These are phyloP conservation scores for Philopotamus ludificatus DNA, from an alignment of 1,140 invertebrate species.

Conservation along the genomic window DNA sequence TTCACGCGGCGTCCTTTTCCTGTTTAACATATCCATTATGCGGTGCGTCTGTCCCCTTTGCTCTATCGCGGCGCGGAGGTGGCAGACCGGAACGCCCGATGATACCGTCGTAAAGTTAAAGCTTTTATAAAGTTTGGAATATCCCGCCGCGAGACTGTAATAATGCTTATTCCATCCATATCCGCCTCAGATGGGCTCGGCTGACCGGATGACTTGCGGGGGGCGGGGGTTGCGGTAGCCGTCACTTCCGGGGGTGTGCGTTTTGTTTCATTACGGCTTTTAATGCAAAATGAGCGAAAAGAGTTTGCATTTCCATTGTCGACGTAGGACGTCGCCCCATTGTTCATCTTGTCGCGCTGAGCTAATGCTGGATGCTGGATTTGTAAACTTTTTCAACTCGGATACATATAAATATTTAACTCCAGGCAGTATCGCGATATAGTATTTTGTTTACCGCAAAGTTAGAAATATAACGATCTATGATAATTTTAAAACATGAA, in stretches of 20 bases:
- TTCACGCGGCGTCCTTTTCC: slow-evolving; percentile 31
- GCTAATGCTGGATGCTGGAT: too few relatives aligned
- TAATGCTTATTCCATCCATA: slow-evolving; percentile 27
- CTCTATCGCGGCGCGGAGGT: slow-evolving; percentile 34
- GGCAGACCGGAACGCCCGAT: slow-evolving; percentile 32
- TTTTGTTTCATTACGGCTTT: slow-evolving; percentile 31
- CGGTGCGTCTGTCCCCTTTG: slow-evolving; percentile 22
- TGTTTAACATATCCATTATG: slow-evolving; percentile 40
- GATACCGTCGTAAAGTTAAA: slow-evolving; percentile 32
- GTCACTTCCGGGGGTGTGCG: slow-evolving; percentile 18
- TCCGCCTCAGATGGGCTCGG: slow-evolving; percentile 14
- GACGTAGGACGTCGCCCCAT: neutral
- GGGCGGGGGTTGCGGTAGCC: too few relatives aligned
- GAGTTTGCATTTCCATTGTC: slow-evolving; percentile 8
- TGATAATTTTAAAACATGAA: too few relatives aligned
- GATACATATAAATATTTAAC: too few relatives aligned
- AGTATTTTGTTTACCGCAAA: too few relatives aligned
- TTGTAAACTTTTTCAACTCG: too few relatives aligned
- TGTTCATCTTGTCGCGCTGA: neutral
- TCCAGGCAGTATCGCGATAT: too few relatives aligned
- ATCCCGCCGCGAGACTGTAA: slow-evolving; percentile 24
- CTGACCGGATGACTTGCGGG: neutral
- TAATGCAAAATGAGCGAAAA: slow-evolving; percentile 36
- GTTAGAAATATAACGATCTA: too few relatives aligned
- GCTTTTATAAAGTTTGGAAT: slow-evolving; percentile 22